Evolutionary conservation across 2,797 vertebrate species (phyloP), one percentile per base, ranked within the genome.

Genomic region (Octomys mimax): DNA sequence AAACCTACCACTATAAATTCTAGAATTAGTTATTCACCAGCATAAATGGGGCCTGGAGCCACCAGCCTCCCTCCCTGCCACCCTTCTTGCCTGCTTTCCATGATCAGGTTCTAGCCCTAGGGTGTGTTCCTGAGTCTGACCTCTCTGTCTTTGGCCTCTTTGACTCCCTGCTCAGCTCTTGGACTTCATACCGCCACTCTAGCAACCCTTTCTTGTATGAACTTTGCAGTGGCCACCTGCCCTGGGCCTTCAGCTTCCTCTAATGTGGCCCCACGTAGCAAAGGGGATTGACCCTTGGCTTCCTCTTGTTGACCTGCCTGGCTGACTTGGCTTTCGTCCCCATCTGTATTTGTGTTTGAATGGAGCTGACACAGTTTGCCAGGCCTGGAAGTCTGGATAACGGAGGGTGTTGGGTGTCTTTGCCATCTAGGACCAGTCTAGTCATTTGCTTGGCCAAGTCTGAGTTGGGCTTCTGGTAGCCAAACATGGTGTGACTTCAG

Each of bases 21-120:
- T 98, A 98, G 98, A 99, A 99, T 99, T 99, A 99, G 98, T 98
- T 99, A 99, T 99, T 99, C 98, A 98, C 98, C 0, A 0, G 98
- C 98, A 99, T 98, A 99, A 99, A 99, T 98, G 98, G 98, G 98
- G 83, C 94, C 96, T 91, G 90, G 95, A 97, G 95, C 95, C 75
- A 36, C 79, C 64, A 77, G 57, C 91, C 66, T 93, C 64, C 42
- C 71, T 87, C 73, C 80, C 33, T 3, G 22, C 85, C 90, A 91
- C 94, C 79, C 68, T 92, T 86, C 91, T 87, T 86, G 66, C 68
- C 79, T 90, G 66, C 71, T 96, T 87, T 87, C 33, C 81, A 57
- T 28, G 16, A 19, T 59, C 33, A 10, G 39, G 64, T 89, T 84
- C 92, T 77, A 70, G 87, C 95, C 54, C 88, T 39, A 57, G 36